Evolutionary conservation across 2,888 invertebrate species (phyloP), one percentile per base, ranked within the genome.

Genomic region (Orchesella flavescens): DNA sequence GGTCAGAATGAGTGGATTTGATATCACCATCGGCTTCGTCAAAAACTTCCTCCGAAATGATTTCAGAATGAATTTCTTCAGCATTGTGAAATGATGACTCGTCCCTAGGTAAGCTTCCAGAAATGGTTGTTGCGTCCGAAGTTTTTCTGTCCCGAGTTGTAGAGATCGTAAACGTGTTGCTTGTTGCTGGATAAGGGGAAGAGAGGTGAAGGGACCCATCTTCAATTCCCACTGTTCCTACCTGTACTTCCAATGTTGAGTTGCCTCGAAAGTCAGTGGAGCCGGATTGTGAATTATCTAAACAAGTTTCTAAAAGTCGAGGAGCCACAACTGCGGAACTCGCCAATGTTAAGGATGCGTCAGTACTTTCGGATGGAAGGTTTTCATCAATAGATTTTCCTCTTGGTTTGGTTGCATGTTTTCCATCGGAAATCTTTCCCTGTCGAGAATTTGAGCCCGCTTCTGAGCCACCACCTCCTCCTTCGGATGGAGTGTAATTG

Each of bases 41-140:
- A 59, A 82, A 82, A 1, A 82, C 82, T 65, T 82, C 82, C 44
- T 82, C 82, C 0, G 71, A 82, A 34, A 82, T 83, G 34, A 83
- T 83, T 59, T 73, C 83, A 44, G 83, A 83, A 15, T 83, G 83
- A 59, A 83, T 83, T 55, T 83, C 83, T 17, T 77, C 77, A 7
- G 73, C 72, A 72, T 72, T 83, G n/a, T 83, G 83, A 61, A 83
- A 83, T 1, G 82, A 82, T 73, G 78, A 84, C 73, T 84, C 84
- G 44, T 86, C 86, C 17, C 86, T 63, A 4, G 86, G 86, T 46
- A 86, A 71, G 65, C 86, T 86, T 43, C 83, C 86, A 15, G 86
- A 86, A 43, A 86, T 84, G 1, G 86, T 86, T 1, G 86, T 86
- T 1, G 86, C 86, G 49, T 86, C 86, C 3, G 84, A 84, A 15